Percentiles rank a stretch among this genome's conserved stretches.
These are phyloP conservation scores for Ochlodes sylvanus DNA, from an alignment of 2,888 invertebrate genomes.

Conservation along the genomic window DNA sequence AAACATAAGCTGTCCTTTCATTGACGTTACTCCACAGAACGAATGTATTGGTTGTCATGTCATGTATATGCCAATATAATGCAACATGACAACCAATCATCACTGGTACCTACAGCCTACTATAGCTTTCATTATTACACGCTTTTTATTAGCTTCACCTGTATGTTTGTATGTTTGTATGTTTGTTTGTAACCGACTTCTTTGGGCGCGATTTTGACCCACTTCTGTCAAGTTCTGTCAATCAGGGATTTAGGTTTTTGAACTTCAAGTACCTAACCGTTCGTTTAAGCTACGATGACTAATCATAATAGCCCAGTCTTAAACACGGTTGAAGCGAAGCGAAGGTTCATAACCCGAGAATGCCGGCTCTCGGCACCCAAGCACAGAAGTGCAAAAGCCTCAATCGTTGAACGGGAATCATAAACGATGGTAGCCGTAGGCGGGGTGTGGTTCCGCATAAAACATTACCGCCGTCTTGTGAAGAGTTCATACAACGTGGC, in stretches of 20 bases:
- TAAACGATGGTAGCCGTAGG: slow-evolving; percentile 39
- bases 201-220: no score
- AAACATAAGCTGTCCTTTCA: slow-evolving; percentile 36
- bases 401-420: slow-evolving; percentile 34
- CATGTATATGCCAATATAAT: slow-evolving; percentile 21
- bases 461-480: slow-evolving; percentile 36
- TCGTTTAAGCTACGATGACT: not conserved
- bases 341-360: not conserved
- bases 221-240: no score
- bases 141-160: no score
- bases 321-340: not conserved
- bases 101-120: slow-evolving; percentile 5
- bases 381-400: slow-evolving; percentile 22
- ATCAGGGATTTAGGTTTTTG: not conserved
- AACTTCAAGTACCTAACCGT: not conserved
- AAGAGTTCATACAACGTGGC: slow-evolving; percentile 20
- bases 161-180: no score
- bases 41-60: slow-evolving; percentile 35
- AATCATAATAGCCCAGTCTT: not conserved
- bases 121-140: slow-evolving; percentile 1
- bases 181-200: no score
- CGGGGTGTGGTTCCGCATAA: slow-evolving; percentile 37
- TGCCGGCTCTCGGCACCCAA: not conserved
- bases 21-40: slow-evolving; percentile 37
- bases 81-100: slow-evolving; percentile 37